These are phyloP conservation scores for Anticlea derivata DNA, from an alignment of 2,888 invertebrate genomes.

Conservation along the genomic window DNA sequence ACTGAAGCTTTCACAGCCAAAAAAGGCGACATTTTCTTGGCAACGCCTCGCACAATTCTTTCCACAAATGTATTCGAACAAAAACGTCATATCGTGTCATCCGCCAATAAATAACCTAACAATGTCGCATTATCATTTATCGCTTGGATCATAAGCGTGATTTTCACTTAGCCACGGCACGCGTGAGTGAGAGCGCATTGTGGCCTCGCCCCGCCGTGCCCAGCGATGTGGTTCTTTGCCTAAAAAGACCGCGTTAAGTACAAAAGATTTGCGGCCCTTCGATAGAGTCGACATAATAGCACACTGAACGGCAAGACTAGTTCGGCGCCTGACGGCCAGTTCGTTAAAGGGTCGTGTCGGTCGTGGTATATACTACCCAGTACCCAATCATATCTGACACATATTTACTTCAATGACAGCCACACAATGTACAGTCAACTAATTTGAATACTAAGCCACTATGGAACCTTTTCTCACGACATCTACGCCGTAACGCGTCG, in stretches of 20 bases:
- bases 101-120: slow-evolving; percentile 28
- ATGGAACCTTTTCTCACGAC: too few species aligned
- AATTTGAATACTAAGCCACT: too few species aligned
- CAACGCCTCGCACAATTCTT: slow-evolving; percentile 17
- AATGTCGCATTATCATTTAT: slow-evolving; percentile 29
- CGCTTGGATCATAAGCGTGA: slow-evolving; percentile 25
- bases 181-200: slow-evolving; percentile 27
- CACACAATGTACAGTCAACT: too few species aligned
- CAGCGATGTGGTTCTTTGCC: slow-evolving; percentile 28
- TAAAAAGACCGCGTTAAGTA: slow-evolving; percentile 21
- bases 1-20: slow-evolving; percentile 11
- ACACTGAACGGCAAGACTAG: too few species aligned
- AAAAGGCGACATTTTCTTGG: slow-evolving; percentile 20
- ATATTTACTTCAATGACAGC: too few species aligned
- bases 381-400: too few species aligned
- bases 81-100: slow-evolving; percentile 26
- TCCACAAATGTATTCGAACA: slow-evolving; percentile 13
- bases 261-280: background rate
- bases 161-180: slow-evolving; percentile 25
- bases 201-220: slow-evolving; percentile 24
- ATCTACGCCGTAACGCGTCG: too few species aligned
- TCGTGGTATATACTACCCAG: too few species aligned
- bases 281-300: slow-evolving; percentile 10
- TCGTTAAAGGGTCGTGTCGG: too few species aligned
- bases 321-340: too few species aligned